Conservation (phyloP, 2,888 invertebrate species). For the Platerodrilus igneus region DNA sequence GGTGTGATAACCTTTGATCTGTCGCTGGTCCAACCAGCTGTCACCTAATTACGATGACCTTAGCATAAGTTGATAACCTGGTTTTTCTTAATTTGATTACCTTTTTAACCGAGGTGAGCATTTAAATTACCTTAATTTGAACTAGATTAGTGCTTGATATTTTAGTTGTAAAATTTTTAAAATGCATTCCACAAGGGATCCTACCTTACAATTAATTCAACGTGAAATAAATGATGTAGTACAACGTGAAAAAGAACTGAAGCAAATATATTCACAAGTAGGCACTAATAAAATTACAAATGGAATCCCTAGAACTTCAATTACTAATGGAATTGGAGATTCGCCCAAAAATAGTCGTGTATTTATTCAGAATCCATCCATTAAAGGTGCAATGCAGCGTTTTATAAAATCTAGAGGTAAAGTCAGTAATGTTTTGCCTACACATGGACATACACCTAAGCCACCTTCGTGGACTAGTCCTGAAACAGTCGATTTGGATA, state of each 20-base stretch:
- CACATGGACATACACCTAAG: slow-evolving; percentile 23
- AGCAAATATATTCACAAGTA: slow-evolving; percentile 52
- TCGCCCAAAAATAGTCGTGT: slow-evolving; percentile 52
- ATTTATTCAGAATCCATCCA: slow-evolving; percentile 54
- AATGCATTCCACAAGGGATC: slow-evolving; percentile 46
- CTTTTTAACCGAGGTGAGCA: too few relatives aligned
- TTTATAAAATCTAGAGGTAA: slow-evolving; percentile 78
- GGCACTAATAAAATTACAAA: slow-evolving; percentile 7
- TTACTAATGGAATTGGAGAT: slow-evolving; percentile 19
- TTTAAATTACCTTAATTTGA: too few relatives aligned
- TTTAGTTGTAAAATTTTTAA: too few relatives aligned
- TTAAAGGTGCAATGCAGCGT: slow-evolving; percentile 78
- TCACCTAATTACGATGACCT: too few relatives aligned
- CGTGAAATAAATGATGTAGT: slow-evolving; percentile 84
- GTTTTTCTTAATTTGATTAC: too few relatives aligned
- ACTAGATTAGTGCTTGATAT: too few relatives aligned
- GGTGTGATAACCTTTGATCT: too few relatives aligned
- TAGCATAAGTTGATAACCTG: too few relatives aligned
- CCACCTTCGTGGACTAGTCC: slow-evolving; percentile 23
- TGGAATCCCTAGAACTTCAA: slow-evolving; percentile 7
- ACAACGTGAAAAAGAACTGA: slow-evolving; percentile 76
- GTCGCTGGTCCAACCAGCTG: too few relatives aligned
- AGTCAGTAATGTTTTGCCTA: slow-evolving; percentile 45
- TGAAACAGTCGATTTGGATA: slow-evolving; percentile 25
- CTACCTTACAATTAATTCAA: slow-evolving; percentile 78